Evolutionary conservation across 2,888 invertebrate species (phyloP), one percentile per base, ranked within the genome.

Genomic region (Sarcophaga variegata): DNA sequence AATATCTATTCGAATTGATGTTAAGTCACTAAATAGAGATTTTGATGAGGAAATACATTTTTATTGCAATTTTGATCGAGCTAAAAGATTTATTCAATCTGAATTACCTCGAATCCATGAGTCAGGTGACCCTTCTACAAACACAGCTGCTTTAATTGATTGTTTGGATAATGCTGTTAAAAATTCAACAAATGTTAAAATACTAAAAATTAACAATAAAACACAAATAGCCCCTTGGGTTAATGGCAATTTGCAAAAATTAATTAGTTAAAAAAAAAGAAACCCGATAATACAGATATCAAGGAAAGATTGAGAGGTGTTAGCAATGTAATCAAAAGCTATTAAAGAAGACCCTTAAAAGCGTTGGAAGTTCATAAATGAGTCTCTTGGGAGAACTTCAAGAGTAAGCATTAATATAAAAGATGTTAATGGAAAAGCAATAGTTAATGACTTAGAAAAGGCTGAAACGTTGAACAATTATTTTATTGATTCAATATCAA

Each of bases 301-400:
- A 62, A 5, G 62, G 62, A 62, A 3, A 62, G 22, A 62, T 62
- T 62, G 20, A 20, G 10, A 62, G 62, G 62, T n/a, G 11, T 62
- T 62, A 62, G n/a, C 62, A 62, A 62, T 20, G 62, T 22, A 62
- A 20, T 22, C 62, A 62, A 62, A 62, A 62, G 20, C 22, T n/a
- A 62, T 62, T 62, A 1, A 62, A 22, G n/a, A 62, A n/a, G 2
- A 22, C n/a, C 22, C 20, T 62, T 20, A 62, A 62, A 62, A 62
- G 20, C 17, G 3, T n/a, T 62, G 62, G 2, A 62, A 62, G n/a
- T 62, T 62, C 20, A 62, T 62, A 62, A 60, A 62, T 62, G 62
- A 62, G 62, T 62, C n/a, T 62, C 62, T 62, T n/a, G 62, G 62
- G n/a, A 62, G 62, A 62, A 20, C 20, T 20, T 20, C 20, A 20